Conservation (phyloP, 2,888 invertebrate species). For the Hyposoter didymator region DNA sequence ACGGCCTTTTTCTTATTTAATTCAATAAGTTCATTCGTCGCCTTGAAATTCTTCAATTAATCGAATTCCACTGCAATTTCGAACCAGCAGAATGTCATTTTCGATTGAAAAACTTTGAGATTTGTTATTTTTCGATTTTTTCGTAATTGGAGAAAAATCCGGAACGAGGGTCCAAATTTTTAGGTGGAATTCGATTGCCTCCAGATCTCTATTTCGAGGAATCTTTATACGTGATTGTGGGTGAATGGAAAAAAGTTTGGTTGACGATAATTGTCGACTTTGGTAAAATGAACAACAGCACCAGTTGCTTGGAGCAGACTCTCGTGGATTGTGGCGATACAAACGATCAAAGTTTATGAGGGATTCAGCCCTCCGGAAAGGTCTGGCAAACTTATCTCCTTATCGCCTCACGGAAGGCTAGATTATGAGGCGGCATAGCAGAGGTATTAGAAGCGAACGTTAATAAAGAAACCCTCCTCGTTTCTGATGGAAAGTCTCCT, state of each 20-base stretch:
- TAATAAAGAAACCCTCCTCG: conserved; percentile 61
- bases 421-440: conserved; percentile 52
- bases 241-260: conserved; percentile 9
- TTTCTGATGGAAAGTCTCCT: conserved; percentile 54
- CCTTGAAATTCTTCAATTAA: neutral
- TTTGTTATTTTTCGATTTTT: neutral
- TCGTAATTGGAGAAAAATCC: neutral
- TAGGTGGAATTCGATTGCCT: neutral
- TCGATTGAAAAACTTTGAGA: neutral
- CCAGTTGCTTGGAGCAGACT: conserved; percentile 28
- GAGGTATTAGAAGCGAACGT: conserved; percentile 38
- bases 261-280: conserved; percentile 1
- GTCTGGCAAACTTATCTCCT: conserved; percentile 61
- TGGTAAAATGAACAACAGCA: conserved; percentile 19
- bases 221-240: neutral
- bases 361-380: neutral
- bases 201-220: neutral
- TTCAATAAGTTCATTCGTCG: neutral
- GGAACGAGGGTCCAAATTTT: neutral
- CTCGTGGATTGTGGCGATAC: conserved; percentile 40
- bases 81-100: neutral
- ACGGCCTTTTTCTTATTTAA: neutral
- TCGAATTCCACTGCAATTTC: neutral
- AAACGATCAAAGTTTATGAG: conserved; percentile 63
- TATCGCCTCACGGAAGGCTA: conserved; percentile 53